These are phyloP conservation scores for Numenius arquata DNA, from an alignment of 2,113 vertebrate genomes.

Conservation along the genomic window DNA sequence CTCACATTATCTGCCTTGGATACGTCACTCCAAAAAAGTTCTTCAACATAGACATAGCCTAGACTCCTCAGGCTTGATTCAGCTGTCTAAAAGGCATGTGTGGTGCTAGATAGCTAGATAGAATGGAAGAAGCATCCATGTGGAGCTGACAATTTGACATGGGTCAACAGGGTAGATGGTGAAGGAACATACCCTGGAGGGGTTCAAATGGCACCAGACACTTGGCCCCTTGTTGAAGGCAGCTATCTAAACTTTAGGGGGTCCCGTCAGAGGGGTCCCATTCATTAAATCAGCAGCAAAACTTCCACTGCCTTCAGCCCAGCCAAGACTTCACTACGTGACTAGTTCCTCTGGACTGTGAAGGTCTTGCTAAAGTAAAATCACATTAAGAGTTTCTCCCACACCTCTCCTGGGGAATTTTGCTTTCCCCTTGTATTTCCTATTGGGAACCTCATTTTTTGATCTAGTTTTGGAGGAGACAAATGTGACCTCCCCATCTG, in stretches of 20 bases:
- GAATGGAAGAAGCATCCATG: not conserved
- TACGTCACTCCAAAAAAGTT: not conserved
- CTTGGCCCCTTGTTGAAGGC: not conserved
- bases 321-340: not conserved
- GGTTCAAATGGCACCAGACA: not conserved
- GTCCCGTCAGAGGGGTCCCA: fast-evolving
- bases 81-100: not conserved
- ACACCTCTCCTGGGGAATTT: not conserved
- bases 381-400: not conserved
- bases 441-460: not conserved
- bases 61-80: not conserved
- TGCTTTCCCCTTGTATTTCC: not conserved
- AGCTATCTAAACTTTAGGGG: not conserved
- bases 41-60: not conserved
- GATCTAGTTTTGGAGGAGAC: not conserved
- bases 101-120: not conserved
- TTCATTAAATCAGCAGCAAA: not conserved
- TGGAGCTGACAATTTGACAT: fast-evolving
- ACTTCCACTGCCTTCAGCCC: not conserved
- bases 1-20: not conserved
- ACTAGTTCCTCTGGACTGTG: not conserved
- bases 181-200: not conserved
- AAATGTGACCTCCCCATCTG: not conserved
- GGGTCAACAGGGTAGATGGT: not conserved
- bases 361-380: not conserved